phyloP scores from a whole-genome alignment of 2,113 vertebrate genomes.

The Aspiorhynchus laticeps region DNA sequence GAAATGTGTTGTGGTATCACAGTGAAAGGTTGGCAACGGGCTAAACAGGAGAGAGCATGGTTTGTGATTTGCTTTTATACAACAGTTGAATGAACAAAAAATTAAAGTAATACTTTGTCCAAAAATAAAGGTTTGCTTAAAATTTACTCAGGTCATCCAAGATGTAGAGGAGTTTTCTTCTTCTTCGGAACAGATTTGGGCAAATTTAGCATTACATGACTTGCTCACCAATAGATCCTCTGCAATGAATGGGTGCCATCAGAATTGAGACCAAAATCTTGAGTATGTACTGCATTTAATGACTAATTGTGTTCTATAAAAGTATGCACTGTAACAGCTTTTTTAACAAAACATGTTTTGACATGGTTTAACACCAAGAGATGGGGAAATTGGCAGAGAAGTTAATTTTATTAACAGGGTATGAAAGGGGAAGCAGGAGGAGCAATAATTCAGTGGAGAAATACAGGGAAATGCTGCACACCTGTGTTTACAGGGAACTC shows the following conservation, averaged over 20 bases:
- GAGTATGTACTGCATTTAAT: background rate
- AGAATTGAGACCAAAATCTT: background rate
- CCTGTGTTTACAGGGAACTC: background rate
- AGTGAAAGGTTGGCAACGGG: background rate
- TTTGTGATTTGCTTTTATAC: too few species aligned
- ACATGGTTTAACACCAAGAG: background rate
- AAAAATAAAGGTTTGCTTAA: background rate
- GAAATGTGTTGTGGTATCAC: background rate
- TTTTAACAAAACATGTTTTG: background rate
- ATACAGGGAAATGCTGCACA: background rate
- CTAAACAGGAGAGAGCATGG: too few species aligned
- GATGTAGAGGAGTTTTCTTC: background rate
- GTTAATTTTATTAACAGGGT: background rate
- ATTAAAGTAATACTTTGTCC: background rate
- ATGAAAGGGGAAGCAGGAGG: background rate
- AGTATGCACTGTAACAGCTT: background rate
- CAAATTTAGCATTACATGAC: background rate
- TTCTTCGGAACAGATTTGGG: background rate
- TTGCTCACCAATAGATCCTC: background rate
- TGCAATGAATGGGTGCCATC: background rate
- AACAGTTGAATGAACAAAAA: background rate
- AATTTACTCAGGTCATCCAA: background rate
- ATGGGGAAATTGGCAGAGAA: background rate
- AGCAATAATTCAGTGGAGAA: background rate
- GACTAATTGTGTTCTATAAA: background rate